Evolutionary conservation across 2,888 invertebrate species (phyloP), one percentile per base, ranked within the genome.

Genomic region (Drosophila anomalata): DNA sequence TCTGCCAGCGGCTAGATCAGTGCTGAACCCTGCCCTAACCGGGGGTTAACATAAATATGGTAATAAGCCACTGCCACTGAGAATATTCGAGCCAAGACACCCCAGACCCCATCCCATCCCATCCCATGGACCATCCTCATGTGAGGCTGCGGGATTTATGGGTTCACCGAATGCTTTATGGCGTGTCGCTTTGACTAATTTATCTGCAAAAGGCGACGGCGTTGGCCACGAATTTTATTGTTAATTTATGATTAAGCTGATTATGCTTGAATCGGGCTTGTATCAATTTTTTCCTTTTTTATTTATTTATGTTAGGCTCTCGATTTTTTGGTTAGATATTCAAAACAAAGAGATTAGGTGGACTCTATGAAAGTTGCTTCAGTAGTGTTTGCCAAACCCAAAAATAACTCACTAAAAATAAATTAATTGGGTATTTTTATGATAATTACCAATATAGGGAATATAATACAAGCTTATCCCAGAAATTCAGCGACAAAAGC

Each of bases 111-210:
- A 47, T 47, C 24, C 63, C 46, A 47, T 47, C 24, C 63, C 47
- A 47, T 31, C 24, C 63, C 47, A 47, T 31, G 4, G 44, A 20
- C 66, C 31, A 65, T 66, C 54, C 54, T 47, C 67, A 79, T 68
- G 79, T 79, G 79, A 73, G 61, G 62, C 73, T 56, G 66, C 14
- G 76, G 71, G 83, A 90, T 90, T 90, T 90, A 91, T 90, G 89
- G 79, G 89, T 87, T 88, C 90, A 88, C 61, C 76, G 78, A 90
- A 91, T 90, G 91, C 89, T 91, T 90, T 90, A 90, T 90, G 90
- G 88, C 82, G 90, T 90, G 90, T 88, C 86, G 84, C 79, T 89
- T 89, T 89, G 88, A 89, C 88, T 90, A 90, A 90, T 90, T 90
- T 90, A 90, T 89, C 87, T 90, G 87, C 70, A 63, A 70, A 55